phyloP scores from a whole-genome alignment of 2,113 vertebrate species.

The Limnothrissa miodon region DNA sequence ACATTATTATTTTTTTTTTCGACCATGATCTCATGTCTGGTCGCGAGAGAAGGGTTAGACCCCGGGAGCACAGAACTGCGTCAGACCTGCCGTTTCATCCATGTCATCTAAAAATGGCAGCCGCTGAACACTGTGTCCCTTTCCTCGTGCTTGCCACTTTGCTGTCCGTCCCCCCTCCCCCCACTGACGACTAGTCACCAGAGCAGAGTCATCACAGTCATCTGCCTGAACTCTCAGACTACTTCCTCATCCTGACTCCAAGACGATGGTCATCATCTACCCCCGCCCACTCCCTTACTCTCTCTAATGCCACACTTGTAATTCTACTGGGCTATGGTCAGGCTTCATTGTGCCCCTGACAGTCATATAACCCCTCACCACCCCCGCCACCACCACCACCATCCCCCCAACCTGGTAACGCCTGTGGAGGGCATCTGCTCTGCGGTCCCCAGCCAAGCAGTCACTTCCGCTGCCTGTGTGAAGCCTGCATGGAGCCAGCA shows the following conservation, averaged over 20 bases:
- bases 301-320: neutral
- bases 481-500: neutral
- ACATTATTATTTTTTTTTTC: no score
- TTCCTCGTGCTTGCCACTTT: neutral
- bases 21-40: neutral
- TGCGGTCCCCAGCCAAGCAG: neutral
- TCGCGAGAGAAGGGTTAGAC: neutral
- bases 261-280: neutral
- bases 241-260: constrained; percentile 6
- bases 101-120: neutral
- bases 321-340: neutral
- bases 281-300: neutral
- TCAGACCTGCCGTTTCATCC: neutral
- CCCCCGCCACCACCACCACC: neutral
- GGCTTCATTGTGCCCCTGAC: neutral
- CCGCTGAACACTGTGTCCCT: neutral
- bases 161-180: neutral
- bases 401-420: neutral
- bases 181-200: neutral
- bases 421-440: constrained; percentile 18
- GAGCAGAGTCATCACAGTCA: neutral
- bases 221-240: neutral
- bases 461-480: constrained; percentile 9
- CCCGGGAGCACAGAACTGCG: neutral
- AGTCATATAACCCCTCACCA: neutral